Evolutionary conservation across 1,140 invertebrate genomes (phyloP), one percentile per base, ranked within the genome.

Genomic region (Chlorops oryzae): DNA sequence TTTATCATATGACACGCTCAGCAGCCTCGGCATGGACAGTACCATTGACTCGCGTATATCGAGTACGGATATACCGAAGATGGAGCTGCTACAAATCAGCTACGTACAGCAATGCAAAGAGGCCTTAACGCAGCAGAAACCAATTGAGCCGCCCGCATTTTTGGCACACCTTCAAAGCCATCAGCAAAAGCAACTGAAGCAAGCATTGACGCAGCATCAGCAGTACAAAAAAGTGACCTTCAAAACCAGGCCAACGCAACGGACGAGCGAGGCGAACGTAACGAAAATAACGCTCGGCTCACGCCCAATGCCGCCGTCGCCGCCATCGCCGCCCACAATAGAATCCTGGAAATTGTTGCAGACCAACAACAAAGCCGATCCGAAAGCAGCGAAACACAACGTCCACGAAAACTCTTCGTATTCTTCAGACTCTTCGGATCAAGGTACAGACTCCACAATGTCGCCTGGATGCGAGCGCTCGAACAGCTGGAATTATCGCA

Each of bases 51-150:
- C 62, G 15, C 47, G 55, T 7, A 58, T 63, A 49, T 63, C 64
- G 2, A 55, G 49, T 38, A 39, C 52, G 1, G 58, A 67, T 46
- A 51, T 70, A 51, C 59, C 67, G 2, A 62, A 66, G 48, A 70
- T 70, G 67, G 61, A 70, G 24, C 41, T 70, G 23, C 56, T 70
- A 1, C 62, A 70, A 41, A 54, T 70, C 34, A 64, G 65, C 27
- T 70, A 70, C 57, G 66, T 70, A 27, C 61, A 69, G 37, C 58
- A 69, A 39, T 68, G 65, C 43, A 65, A 65, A 41, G 47, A 61
- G 49, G 63, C 63, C 3, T 55, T 64, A 25, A 65, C 62, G 60
- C 56, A 52, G 43, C 63, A 57, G 39, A n/a, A n/a, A n/a, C n/a
- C n/a, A n/a, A n/a, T n/a, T n/a, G n/a, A n/a, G n/a, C n/a, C n/a